Percentiles rank a stretch among this genome's conserved stretches.
These are phyloP conservation scores for Scaptomyza reducta DNA, from an alignment of 2,888 invertebrate genomes.

Conservation along the genomic window DNA sequence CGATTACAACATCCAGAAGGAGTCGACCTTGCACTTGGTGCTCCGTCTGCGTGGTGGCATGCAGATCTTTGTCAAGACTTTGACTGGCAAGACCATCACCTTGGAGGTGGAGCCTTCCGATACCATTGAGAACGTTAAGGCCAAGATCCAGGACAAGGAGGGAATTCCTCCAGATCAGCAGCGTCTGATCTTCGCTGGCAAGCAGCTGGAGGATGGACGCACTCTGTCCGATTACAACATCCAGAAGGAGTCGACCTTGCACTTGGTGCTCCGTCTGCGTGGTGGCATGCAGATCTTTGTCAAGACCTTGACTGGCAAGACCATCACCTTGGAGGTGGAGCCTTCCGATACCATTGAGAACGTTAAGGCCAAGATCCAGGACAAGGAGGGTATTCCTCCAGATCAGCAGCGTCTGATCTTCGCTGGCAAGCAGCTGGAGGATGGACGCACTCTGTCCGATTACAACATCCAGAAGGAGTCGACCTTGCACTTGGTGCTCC, in stretches of 20 bases:
- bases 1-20: slow-evolving; percentile 56
- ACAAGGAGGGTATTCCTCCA: slow-evolving; percentile 50
- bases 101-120: slow-evolving; percentile 47
- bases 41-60: slow-evolving; percentile 48
- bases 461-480: slow-evolving; percentile 51
- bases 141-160: slow-evolving; percentile 52
- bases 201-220: slow-evolving; percentile 45
- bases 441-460: slow-evolving; percentile 33
- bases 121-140: slow-evolving; percentile 51
- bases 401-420: slow-evolving; percentile 43
- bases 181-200: slow-evolving; percentile 47
- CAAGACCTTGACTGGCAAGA: slow-evolving; percentile 52
- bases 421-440: slow-evolving; percentile 44
- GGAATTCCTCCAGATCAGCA: slow-evolving; percentile 51
- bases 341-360: slow-evolving; percentile 49
- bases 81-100: slow-evolving; percentile 54
- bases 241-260: slow-evolving; percentile 47
- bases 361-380: slow-evolving; percentile 51
- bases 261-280: slow-evolving; percentile 47
- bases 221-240: slow-evolving; percentile 48
- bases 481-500: slow-evolving; percentile 32
- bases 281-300: slow-evolving; percentile 51
- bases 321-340: slow-evolving; percentile 49
- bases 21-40: slow-evolving; percentile 40
- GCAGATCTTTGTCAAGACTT: slow-evolving; percentile 50